These are phyloP conservation scores for Pseudotriccus pelzelni DNA, from an alignment of 2,797 vertebrate genomes.

Conservation along the genomic window DNA sequence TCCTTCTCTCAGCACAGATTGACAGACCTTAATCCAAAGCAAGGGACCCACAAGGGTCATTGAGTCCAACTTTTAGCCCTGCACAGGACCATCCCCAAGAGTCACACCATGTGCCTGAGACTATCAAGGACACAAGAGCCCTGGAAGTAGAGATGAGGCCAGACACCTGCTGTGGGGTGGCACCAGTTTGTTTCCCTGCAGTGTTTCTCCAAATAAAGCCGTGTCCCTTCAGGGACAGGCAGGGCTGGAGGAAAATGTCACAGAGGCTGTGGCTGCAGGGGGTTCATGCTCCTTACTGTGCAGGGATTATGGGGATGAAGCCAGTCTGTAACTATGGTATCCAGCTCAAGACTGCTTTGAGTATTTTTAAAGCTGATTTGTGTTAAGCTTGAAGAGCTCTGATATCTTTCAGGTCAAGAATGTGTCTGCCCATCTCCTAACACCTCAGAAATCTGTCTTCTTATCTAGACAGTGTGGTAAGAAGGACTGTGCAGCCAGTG, in stretches of 20 bases:
- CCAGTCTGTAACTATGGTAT: background rate
- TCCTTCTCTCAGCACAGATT: background rate
- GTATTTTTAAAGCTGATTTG: background rate
- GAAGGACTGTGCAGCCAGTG: background rate
- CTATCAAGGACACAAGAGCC: background rate
- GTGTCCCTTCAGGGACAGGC: background rate
- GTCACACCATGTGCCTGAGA: background rate
- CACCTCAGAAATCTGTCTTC: background rate
- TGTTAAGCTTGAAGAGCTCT: background rate
- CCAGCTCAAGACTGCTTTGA: fast-evolving
- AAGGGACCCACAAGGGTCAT: background rate
- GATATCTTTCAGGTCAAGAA: background rate
- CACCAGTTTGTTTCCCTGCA: background rate
- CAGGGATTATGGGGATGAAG: background rate
- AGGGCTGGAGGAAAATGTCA: background rate
- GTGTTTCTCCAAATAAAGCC: background rate
- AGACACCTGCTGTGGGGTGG: background rate
- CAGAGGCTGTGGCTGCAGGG: background rate
- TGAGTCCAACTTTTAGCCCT: background rate
- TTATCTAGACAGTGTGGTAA: background rate
- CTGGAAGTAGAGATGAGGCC: background rate
- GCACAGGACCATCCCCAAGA: background rate
- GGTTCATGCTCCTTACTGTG: background rate
- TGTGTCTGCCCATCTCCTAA: background rate
- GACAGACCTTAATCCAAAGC: background rate